These are phyloP conservation scores for Sphaerophoria rueppellii DNA, from an alignment of 2,888 invertebrate genomes.

Conservation along the genomic window DNA sequence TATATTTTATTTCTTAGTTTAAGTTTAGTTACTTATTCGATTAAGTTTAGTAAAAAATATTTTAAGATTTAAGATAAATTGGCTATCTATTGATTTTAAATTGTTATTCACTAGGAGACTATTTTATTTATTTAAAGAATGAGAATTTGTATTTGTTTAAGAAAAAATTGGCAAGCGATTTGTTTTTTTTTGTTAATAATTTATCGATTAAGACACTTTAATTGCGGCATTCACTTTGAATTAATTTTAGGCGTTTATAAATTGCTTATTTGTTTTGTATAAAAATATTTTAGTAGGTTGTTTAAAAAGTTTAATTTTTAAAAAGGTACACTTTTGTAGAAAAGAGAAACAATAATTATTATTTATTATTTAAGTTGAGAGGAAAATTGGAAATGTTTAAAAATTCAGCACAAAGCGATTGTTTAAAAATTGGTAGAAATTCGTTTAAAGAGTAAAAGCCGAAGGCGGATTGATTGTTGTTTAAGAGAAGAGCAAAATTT, in stretches of 20 bases:
- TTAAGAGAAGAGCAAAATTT: slow-evolving; percentile 18
- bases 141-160: slow-evolving; percentile 5
- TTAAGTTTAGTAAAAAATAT: slow-evolving; percentile 40
- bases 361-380: slow-evolving; percentile 12
- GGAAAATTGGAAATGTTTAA: slow-evolving; percentile 23
- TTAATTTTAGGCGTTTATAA: slow-evolving; percentile 40
- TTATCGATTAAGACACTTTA: slow-evolving; percentile 68
- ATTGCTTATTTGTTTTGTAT: slow-evolving; percentile 43
- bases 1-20: slow-evolving; percentile 25
- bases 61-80: slow-evolving; percentile 41
- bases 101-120: background rate
- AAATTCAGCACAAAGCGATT: slow-evolving; percentile 72
- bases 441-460: slow-evolving; percentile 33
- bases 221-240: slow-evolving; percentile 69
- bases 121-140: background rate
- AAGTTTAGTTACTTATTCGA: slow-evolving; percentile 40
- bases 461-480: slow-evolving; percentile 58
- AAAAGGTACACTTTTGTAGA: slow-evolving; percentile 77
- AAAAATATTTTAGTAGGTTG: slow-evolving; percentile 48
- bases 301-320: slow-evolving; percentile 54
- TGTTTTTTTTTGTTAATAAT: slow-evolving; percentile 30
- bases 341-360: background rate
- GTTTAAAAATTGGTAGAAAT: slow-evolving; percentile 43
- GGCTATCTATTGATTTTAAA: slow-evolving; percentile 47
- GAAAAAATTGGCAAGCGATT: slow-evolving; percentile 66